phyloP scores from a whole-genome alignment of 2,113 vertebrate species.

The Cavia porcellus region DNA sequence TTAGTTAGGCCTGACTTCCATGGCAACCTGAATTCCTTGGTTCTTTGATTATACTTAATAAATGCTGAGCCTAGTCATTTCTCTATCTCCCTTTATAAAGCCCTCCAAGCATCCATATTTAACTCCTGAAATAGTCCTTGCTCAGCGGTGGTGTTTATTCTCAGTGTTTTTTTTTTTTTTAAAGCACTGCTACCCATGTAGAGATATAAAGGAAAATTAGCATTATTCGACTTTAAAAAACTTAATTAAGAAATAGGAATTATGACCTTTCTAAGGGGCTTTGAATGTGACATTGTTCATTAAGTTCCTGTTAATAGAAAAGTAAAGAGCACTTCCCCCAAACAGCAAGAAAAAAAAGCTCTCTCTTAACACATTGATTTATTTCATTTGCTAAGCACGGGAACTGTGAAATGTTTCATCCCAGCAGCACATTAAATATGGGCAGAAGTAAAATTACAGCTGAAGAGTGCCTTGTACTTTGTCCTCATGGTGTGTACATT shows the following conservation, averaged over 20 bases:
- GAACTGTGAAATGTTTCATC: constrained; percentile 71
- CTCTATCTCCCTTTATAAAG: constrained; percentile 58
- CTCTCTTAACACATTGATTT: constrained; percentile 75
- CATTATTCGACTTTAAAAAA: constrained; percentile 67
- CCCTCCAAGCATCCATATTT: constrained; percentile 33
- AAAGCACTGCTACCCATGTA: constrained; percentile 34
- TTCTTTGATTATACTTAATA: constrained; percentile 66
- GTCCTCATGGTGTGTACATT: constrained; percentile 75
- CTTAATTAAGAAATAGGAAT: constrained; percentile 79
- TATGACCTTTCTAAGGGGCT: constrained; percentile 65
- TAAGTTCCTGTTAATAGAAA: constrained; percentile 75
- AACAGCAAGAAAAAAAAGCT: constrained; percentile 38
- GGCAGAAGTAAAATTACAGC: constrained; percentile 73
- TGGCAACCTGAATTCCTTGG: constrained; percentile 67
- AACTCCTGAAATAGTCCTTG: constrained; percentile 54
- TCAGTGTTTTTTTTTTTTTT: constrained; percentile 56
- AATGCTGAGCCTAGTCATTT: constrained; percentile 40
- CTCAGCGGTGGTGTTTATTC: constrained; percentile 51
- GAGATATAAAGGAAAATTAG: constrained; percentile 73
- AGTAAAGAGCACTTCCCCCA: constrained; percentile 70
- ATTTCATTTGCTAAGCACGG: constrained; percentile 74
- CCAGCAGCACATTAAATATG: constrained; percentile 76
- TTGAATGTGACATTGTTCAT: constrained; percentile 78
- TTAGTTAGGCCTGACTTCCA: constrained; percentile 75
- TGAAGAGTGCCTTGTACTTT: constrained; percentile 74